Percentiles rank a stretch among this genome's conserved stretches.
phyloP scores from a whole-genome alignment of 92 coral and sea anemone species.

The Hydrozoanthus gracilis region DNA sequence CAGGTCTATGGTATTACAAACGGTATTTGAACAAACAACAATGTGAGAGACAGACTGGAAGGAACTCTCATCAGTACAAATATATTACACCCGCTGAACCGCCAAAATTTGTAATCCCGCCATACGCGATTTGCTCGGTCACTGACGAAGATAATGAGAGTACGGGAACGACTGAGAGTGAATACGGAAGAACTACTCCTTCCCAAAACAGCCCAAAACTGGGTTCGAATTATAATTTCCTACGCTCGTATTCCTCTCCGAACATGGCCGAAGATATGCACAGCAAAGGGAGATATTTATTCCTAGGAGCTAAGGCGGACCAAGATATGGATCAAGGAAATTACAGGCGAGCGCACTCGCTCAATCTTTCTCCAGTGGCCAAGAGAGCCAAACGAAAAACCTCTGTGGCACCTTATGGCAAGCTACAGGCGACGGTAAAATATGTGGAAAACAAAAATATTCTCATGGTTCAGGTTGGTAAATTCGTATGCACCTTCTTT shows the following conservation, averaged over 20 bases:
- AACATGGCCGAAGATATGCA: conserved; percentile 6
- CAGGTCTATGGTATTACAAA: conserved; percentile 49
- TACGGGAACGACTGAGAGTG: conserved; percentile 59
- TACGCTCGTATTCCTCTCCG: conserved; percentile 23
- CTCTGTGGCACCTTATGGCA: conserved; percentile 83
- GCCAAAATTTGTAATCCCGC: conserved; percentile 81
- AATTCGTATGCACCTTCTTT: not conserved
- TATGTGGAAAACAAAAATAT: conserved; percentile 70
- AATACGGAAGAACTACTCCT: conserved; percentile 17
- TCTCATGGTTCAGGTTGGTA: conserved; percentile 73
- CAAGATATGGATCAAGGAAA: not conserved
- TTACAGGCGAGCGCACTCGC: conserved; percentile 1
- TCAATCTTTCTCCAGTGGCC: conserved; percentile 37
- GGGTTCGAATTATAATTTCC: not conserved
- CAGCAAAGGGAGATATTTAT: conserved; percentile 18
- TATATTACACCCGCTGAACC: conserved; percentile 73
- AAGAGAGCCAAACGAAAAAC: conserved; percentile 51
- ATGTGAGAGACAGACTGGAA: not conserved
- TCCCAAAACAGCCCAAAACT: conserved; percentile 36
- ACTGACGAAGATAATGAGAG: conserved; percentile 59
- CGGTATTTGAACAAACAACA: conserved; percentile 37
- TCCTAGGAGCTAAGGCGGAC: not conserved
- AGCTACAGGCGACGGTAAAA: conserved; percentile 75
- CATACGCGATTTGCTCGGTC: conserved; percentile 50
- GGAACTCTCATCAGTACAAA: conserved; percentile 45